phyloP scores from a whole-genome alignment of 92 coral and sea anemone genomes.

The Bergia puertoricense region DNA sequence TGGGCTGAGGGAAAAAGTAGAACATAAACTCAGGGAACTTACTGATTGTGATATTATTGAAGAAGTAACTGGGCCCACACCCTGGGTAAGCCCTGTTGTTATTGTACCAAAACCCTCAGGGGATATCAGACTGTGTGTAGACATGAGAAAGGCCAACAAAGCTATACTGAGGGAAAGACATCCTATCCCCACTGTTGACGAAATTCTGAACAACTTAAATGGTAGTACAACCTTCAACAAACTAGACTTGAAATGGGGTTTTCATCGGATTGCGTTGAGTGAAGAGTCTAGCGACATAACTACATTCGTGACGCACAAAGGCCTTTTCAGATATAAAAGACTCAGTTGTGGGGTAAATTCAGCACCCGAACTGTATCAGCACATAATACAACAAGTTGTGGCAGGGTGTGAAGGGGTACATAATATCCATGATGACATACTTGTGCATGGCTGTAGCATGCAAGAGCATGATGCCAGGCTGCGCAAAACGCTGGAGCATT shows the following conservation, averaged over 20 bases:
- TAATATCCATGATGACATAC: conserved; percentile 23
- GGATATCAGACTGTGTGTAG: neutral
- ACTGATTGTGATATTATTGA: neutral
- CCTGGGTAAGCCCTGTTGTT: neutral
- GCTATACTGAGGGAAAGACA: conserved; percentile 8
- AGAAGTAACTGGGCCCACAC: neutral
- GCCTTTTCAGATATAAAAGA: conserved; percentile 16
- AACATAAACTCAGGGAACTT: conserved; percentile 19
- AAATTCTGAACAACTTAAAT: neutral
- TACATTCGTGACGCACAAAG: conserved; percentile 2
- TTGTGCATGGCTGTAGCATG: conserved; percentile 8
- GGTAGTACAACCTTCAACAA: neutral
- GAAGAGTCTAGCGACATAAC: too few species aligned
- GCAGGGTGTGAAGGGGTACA: conserved; percentile 7
- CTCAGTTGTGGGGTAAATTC: conserved; percentile 36
- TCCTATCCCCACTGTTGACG: neutral
- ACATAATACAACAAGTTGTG: conserved; percentile 22
- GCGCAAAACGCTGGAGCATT: conserved; percentile 8
- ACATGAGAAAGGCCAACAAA: neutral
- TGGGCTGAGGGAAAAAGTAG: conserved; percentile 6
- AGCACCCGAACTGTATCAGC: conserved; percentile 50
- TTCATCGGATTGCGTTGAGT: too few species aligned
- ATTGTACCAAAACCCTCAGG: neutral
- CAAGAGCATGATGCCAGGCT: conserved; percentile 36
- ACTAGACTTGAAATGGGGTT: too few species aligned